phyloP scores from a whole-genome alignment of 2,797 vertebrate genomes.

The Danio kyathit region DNA sequence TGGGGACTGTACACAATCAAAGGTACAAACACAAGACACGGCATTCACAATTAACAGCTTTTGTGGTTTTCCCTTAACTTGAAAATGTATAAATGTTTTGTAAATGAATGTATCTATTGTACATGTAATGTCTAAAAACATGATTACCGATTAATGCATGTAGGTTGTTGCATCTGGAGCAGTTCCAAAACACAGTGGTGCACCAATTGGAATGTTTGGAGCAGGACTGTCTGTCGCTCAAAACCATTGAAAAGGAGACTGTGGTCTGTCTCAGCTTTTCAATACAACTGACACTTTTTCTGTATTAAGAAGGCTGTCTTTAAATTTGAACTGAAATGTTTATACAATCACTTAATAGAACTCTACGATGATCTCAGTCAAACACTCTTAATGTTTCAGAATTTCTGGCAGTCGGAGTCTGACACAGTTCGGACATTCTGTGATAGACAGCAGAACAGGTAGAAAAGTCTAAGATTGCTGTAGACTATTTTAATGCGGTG shows the following conservation, averaged over 20 bases:
- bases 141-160: neutral
- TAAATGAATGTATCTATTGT: too few relatives aligned
- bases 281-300: neutral
- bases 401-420: constrained; percentile 81
- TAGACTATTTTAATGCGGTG: too few relatives aligned
- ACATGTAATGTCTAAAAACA: neutral
- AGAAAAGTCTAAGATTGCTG: neutral
- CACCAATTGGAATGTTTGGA: constrained; percentile 80
- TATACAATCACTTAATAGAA: neutral
- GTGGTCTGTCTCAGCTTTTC: constrained; percentile 71
- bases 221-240: constrained; percentile 74
- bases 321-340: neutral
- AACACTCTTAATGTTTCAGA: constrained; percentile 69
- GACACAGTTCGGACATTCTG: constrained; percentile 81
- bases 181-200: constrained; percentile 76
- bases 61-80: neutral
- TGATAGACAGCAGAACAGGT: constrained; percentile 81
- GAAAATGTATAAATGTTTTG: neutral
- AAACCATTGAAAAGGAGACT: constrained; percentile 76
- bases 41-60: neutral
- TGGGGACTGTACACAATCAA: constrained; percentile 80
- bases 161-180: constrained; percentile 78
- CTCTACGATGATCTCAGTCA: neutral
- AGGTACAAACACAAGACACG: constrained; percentile 72
- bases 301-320: neutral